phyloP scores from a whole-genome alignment of 1,140 invertebrate genomes.

The Neoseiulus cucumeris region DNA sequence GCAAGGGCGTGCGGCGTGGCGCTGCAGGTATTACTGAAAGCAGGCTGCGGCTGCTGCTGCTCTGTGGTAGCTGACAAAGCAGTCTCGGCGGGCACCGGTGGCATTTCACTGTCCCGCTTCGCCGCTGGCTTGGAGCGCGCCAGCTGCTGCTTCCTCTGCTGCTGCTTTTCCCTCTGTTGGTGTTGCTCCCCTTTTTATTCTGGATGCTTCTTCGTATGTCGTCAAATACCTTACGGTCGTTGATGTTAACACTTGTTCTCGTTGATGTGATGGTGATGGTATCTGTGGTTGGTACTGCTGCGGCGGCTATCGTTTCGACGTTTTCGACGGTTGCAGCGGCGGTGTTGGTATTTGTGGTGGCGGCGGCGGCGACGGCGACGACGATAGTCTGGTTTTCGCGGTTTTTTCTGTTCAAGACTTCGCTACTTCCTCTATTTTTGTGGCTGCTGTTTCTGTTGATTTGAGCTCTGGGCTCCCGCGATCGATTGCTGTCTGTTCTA shows the following conservation, averaged over 20 bases:
- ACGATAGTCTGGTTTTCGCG: too few relatives aligned
- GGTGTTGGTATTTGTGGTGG: too few relatives aligned
- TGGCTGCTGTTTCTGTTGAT: background rate
- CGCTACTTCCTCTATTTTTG: too few relatives aligned
- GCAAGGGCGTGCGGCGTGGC: conserved; percentile 11
- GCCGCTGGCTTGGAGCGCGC: conserved; percentile 14
- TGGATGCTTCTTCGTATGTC: background rate
- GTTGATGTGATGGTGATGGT: background rate
- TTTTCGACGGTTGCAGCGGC: too few relatives aligned
- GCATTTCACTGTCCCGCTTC: conserved; percentile 16
- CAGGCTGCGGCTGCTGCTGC: background rate
- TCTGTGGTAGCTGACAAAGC: conserved; percentile 11
- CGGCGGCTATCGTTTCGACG: background rate
- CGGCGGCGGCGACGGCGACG: too few relatives aligned
- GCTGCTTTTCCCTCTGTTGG: background rate
- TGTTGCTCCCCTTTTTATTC: conserved; percentile 11
- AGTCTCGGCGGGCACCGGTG: conserved; percentile 5
- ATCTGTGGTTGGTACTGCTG: background rate
- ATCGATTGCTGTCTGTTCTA: background rate
- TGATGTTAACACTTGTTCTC: background rate
- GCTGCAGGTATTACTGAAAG: conserved; percentile 10
- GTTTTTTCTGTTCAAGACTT: too few relatives aligned
- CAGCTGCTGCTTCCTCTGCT: conserved; percentile 1
- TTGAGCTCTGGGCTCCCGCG: background rate
- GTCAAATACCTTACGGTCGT: background rate